Base-by-base conservation (phyloP, 2,888 invertebrate species). In the Muschampia plurimacula region DNA sequence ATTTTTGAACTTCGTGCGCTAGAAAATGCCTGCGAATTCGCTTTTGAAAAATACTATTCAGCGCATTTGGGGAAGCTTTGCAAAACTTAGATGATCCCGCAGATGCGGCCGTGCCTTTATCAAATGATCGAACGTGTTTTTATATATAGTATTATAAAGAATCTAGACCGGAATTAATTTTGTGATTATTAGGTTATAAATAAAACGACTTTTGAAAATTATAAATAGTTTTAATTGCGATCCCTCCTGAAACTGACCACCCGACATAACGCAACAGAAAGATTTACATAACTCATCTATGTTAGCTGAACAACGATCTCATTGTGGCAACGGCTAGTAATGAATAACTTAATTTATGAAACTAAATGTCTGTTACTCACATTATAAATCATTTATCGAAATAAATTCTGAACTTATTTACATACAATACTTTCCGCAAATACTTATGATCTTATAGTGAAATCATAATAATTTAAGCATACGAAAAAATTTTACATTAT, bases 181-280 rank as follows among this genome's bases (percentile, higher is more conserved):
- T 60, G 49, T 67, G 10, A 64, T 74, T 74, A 5, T 46, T 49
- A 60, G 60, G 69, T 52, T 55, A 22, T 71, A 72, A 90, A 89
- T 90, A 89, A 91, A 90, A 90, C 84, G 75, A 83, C 69, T 32
- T 74, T 69, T 72, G 79, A 89, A 89, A 90, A 86, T 89, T 89
- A 89, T 91, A 89, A 89, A 91, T 90, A 90, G 83, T 88, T 88
- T 88, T 91, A 86, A 87, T 89, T 85, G 79, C 83, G 81, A 84
- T 81, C 88, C 88, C 89, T 88, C 84, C 84, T 82, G 80, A 83
- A 82, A 83, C 77, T 76, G 77, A 75, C 74, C 77, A 78, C 75
- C 78, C 69, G 77, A 78, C 75, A 76, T 65, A 63, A 63, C 41
- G 52, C 67, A 67, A 72, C 44, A 41, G 44, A 36, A 22, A 64